phyloP scores from a whole-genome alignment of 2,888 invertebrate genomes.

The Holacanthella duospinosa region DNA sequence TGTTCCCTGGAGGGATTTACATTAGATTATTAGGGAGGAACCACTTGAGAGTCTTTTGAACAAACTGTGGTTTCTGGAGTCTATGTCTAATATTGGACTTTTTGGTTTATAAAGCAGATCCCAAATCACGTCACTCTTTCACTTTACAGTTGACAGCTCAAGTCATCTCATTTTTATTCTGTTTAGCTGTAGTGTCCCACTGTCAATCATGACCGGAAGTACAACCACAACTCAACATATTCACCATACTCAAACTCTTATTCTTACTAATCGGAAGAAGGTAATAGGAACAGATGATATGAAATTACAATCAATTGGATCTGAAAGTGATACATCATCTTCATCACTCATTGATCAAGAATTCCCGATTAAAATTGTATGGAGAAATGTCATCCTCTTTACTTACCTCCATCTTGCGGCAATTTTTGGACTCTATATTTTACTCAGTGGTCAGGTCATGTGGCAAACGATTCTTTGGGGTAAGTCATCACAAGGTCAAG shows the following conservation, averaged over 20 bases:
- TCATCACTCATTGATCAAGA: conserved; percentile 5
- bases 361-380: conserved; percentile 49
- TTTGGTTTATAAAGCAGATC: no score
- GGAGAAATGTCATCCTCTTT: conserved; percentile 71
- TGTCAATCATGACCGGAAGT: neutral
- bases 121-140: no score
- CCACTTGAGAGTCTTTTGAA: no score
- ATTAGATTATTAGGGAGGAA: no score
- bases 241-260: neutral
- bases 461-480: conserved; percentile 35
- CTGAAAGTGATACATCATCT: no score
- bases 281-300: neutral
- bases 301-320: neutral
- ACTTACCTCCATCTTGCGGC: conserved; percentile 63
- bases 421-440: conserved; percentile 62
- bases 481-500: conserved; percentile 14
- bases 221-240: neutral
- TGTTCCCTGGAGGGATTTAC: no score
- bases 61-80: no score
- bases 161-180: neutral
- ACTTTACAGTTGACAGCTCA: neutral
- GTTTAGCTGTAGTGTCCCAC: neutral
- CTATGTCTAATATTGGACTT: no score
- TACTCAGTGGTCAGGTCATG: conserved; percentile 44
- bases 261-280: neutral